phyloP scores from a whole-genome alignment of 2,797 vertebrate genomes.

The Kryptopterus vitreolus region DNA sequence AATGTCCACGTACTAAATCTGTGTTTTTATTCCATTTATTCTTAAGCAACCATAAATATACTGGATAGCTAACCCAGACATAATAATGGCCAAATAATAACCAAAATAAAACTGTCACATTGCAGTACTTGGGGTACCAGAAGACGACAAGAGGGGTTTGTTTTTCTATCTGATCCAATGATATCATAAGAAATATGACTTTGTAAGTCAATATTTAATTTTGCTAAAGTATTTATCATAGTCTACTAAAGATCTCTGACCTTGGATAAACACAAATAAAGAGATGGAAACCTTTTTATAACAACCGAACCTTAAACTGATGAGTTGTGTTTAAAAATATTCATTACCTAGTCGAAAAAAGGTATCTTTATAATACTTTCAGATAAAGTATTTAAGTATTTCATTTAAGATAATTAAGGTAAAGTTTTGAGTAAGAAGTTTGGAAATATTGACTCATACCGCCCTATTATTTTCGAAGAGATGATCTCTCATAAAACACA shows the following conservation, averaged over 20 bases:
- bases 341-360: slow-evolving; percentile 13
- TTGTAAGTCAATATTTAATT: slow-evolving; percentile 18
- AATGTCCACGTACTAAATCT: no score
- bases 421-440: not conserved
- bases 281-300: slow-evolving; percentile 2
- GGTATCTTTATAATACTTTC: no score
- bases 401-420: slow-evolving; percentile 7
- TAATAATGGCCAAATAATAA: slow-evolving; percentile 9
- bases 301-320: not conserved
- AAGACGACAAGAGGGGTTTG: not conserved
- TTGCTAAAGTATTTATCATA: slow-evolving; percentile 17
- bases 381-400: no score
- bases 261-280: slow-evolving; percentile 5
- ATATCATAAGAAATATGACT: slow-evolving; percentile 41
- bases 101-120: slow-evolving; percentile 24
- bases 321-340: not conserved
- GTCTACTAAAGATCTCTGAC: not conserved
- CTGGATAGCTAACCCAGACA: not conserved
- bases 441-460: slow-evolving; percentile 3
- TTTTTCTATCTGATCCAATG: slow-evolving; percentile 30
- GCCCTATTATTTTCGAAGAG: not conserved
- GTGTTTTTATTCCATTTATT: no score
- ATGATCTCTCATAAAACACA: not conserved
- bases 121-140: slow-evolving; percentile 14
- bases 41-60: not conserved